phyloP scores from a whole-genome alignment of 2,888 invertebrate genomes.

The Carcina quercana region DNA sequence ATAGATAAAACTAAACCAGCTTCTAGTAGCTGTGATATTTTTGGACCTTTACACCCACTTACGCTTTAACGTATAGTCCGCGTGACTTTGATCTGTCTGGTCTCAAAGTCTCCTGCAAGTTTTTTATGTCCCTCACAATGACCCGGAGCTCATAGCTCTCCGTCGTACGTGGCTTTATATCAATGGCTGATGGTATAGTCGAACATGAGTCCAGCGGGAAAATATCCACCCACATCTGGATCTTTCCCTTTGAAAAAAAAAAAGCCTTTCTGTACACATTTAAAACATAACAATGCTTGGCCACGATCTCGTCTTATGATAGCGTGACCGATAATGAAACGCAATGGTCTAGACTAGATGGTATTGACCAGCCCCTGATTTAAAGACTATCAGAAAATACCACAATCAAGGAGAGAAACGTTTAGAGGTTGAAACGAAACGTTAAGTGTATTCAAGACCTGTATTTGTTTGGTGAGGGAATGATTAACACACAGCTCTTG shows the following conservation, averaged over 20 bases:
- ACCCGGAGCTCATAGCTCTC: constrained; percentile 80
- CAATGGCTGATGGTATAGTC: constrained; percentile 79
- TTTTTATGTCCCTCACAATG: constrained; percentile 79
- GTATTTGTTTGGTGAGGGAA: no score
- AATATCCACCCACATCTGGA: constrained; percentile 94
- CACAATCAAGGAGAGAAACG: no score
- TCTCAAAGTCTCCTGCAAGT: constrained; percentile 19
- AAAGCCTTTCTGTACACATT: not conserved
- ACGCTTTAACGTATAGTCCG: constrained; percentile 86
- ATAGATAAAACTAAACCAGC: not conserved
- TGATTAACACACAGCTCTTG: no score
- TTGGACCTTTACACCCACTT: constrained; percentile 22
- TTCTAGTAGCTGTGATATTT: not conserved
- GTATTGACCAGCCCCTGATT: no score
- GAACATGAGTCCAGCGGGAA: constrained; percentile 74
- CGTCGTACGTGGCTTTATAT: constrained; percentile 83
- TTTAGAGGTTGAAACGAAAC: no score
- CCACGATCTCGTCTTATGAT: no score
- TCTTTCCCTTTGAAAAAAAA: constrained; percentile 79
- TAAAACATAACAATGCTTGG: no score
- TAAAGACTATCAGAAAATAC: no score
- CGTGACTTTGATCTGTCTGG: constrained; percentile 69
- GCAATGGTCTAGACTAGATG: no score
- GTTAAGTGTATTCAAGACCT: no score
- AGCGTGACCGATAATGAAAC: no score